Evolutionary conservation across 2,888 invertebrate genomes (phyloP).

Genomic region (Noctua janthina): DNA sequence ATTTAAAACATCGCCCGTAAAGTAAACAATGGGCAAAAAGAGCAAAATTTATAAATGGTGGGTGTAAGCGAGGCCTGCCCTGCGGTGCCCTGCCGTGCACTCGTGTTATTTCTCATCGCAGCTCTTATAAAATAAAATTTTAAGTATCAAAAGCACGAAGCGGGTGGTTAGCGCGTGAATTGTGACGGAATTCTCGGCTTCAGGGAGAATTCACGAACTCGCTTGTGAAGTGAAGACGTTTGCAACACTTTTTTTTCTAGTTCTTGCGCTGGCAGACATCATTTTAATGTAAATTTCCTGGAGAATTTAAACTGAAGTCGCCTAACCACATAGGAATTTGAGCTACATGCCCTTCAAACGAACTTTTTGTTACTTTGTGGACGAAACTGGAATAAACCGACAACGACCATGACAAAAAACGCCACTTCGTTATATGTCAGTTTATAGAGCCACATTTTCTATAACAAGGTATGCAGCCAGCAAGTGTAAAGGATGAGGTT

Average conservation of each 20-base stretch:
- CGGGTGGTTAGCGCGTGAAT: constrained; percentile 59
- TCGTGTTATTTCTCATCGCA: constrained; percentile 71
- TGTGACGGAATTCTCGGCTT: constrained; percentile 61
- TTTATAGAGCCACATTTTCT: constrained; percentile 25
- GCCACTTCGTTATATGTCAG: constrained; percentile 5
- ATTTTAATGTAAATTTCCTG: constrained; percentile 14
- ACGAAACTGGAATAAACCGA: constrained; percentile 8
- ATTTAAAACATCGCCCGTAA: constrained; percentile 85
- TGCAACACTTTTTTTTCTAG: constrained; percentile 29
- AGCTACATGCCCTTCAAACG: constrained; percentile 23
- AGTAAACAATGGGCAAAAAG: constrained; percentile 89
- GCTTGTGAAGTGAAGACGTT: constrained; percentile 36
- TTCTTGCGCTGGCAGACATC: constrained; percentile 13
- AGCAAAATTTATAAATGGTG: constrained; percentile 80
- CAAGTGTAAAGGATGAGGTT: constrained; percentile 73
- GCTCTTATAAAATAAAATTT: constrained; percentile 74
- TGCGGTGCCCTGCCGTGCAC: constrained; percentile 75
- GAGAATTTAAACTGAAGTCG: constrained; percentile 21
- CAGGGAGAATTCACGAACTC: constrained; percentile 44
- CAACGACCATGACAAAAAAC: constrained; percentile 23
- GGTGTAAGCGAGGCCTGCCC: constrained; percentile 77
- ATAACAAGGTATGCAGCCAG: constrained; percentile 63
- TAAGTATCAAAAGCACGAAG: constrained; percentile 72
- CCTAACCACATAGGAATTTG: constrained; percentile 19
- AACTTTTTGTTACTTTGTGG: constrained; percentile 9